Evolutionary conservation across 2,113 vertebrate species (phyloP), one percentile per base, ranked within the genome.

Genomic region (Ceratotherium simum): DNA sequence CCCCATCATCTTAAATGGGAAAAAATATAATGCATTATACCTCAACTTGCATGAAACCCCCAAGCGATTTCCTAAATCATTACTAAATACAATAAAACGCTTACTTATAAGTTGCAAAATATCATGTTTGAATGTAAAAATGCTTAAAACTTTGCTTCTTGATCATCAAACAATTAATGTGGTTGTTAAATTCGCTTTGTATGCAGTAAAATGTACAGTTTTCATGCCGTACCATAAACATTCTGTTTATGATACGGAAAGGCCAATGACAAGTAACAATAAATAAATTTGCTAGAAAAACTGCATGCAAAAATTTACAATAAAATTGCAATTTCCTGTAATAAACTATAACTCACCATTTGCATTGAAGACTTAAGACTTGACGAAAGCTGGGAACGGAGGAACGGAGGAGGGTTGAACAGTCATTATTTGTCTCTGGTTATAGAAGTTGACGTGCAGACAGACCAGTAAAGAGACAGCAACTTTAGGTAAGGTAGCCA

Each of bases 131-230:
- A 17, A 54, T 81, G 9, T 80, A 70, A 87, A 97, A 92, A 51
- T 70, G n/a, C n/a, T 88, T 46, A 84, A 70, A 93, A 51, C 5
- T 48, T 89, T 86, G 27, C 48, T 79, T 95, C 23, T 46, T 93
- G 29, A 93, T 76, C 36, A 42, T 72, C 39, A 82, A 91, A 79
- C 51, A 96, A 89, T 92, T 94, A 90, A 90, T 90, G 27, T 75
- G 56, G 60, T 31, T 91, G 39, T 90, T 96, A 83, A 79, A 95
- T 79, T 95, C 8, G 2, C 95, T 95, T 94, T 83, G 23, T n/a
- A 86, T 70, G 51, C 62, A 79, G 18, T 75, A 84, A 96, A 97
- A 94, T 46, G 8, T 80, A 95, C 17, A 76, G 21, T 96, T 90
- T 94, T 14, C 33, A 81, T 62, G 64, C 70, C 20, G 2, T 12